Conservation (phyloP, 2,888 invertebrate species). For the Nezara viridula region DNA sequence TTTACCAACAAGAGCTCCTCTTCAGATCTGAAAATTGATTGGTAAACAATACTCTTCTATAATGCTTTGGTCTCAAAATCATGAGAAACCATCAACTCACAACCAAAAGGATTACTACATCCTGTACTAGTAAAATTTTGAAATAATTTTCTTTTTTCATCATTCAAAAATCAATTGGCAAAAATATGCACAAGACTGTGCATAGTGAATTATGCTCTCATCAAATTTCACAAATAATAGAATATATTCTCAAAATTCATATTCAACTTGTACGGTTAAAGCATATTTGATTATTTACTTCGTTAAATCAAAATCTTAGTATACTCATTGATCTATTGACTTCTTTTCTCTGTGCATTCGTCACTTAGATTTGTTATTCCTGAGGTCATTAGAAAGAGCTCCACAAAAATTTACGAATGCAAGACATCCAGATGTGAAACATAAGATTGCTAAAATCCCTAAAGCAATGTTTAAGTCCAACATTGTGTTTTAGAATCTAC, state of each 20-base stretch:
- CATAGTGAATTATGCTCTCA: neutral
- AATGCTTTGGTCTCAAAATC: neutral
- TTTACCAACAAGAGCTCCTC: neutral
- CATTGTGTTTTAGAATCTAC: neutral
- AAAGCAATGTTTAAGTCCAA: slow-evolving; percentile 31
- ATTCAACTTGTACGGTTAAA: neutral
- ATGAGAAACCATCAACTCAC: neutral
- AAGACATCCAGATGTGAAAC: slow-evolving; percentile 38
- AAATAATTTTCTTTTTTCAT: no score
- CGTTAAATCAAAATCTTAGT: neutral
- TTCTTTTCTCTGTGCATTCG: neutral
- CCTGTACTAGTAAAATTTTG: no score
- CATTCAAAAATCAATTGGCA: no score
- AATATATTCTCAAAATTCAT: neutral
- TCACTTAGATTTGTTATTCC: neutral
- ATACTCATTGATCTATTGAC: neutral
- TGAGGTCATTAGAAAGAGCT: slow-evolving; percentile 42
- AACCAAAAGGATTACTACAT: neutral
- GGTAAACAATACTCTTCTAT: neutral
- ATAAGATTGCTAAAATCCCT: slow-evolving; percentile 21
- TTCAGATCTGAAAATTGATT: neutral
- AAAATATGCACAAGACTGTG: no score
- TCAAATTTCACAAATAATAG: neutral
- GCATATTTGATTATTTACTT: neutral
- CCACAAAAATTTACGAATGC: neutral